These are phyloP conservation scores for Ophion costatus DNA, from an alignment of 2,888 invertebrate genomes.

Conservation along the genomic window DNA sequence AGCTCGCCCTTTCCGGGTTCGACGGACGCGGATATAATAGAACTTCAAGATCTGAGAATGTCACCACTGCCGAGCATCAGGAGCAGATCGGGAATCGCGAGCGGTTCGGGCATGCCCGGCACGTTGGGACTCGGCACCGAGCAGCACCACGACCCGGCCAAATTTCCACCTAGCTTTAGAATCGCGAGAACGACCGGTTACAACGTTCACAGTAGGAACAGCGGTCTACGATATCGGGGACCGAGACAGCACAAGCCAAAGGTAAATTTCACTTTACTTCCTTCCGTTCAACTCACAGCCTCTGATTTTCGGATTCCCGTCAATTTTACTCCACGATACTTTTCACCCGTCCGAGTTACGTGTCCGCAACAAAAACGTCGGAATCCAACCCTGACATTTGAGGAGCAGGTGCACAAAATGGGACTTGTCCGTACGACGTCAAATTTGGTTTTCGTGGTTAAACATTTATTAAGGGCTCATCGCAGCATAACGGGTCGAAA, in stretches of 20 bases:
- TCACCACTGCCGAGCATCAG: constrained; percentile 93
- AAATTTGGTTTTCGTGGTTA: too few relatives aligned
- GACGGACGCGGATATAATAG: constrained; percentile 91
- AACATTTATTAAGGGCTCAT: too few relatives aligned
- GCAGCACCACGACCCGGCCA: constrained; percentile 85
- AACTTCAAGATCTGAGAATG: constrained; percentile 93
- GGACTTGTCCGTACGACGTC: too few relatives aligned
- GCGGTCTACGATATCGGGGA: constrained; percentile 80
- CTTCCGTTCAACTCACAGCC: too few relatives aligned
- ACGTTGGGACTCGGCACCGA: constrained; percentile 80
- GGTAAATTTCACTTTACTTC: constrained; percentile 67
- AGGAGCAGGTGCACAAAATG: too few relatives aligned
- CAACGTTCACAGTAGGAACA: constrained; percentile 77
- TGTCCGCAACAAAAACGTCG: too few relatives aligned
- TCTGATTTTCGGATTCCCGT: too few relatives aligned
- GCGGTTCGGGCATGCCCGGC: constrained; percentile 82
- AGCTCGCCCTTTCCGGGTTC: constrained; percentile 79
- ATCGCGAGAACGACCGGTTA: constrained; percentile 86
- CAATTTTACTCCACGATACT: too few relatives aligned
- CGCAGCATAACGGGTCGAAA: too few relatives aligned
- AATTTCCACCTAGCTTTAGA: constrained; percentile 91
- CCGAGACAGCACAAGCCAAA: constrained; percentile 79
- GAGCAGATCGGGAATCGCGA: constrained; percentile 85
- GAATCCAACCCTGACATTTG: too few relatives aligned
- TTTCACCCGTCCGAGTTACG: too few relatives aligned